Base-by-base conservation (phyloP, 2,888 invertebrate genomes). In the Galerucella nymphaeae region DNA sequence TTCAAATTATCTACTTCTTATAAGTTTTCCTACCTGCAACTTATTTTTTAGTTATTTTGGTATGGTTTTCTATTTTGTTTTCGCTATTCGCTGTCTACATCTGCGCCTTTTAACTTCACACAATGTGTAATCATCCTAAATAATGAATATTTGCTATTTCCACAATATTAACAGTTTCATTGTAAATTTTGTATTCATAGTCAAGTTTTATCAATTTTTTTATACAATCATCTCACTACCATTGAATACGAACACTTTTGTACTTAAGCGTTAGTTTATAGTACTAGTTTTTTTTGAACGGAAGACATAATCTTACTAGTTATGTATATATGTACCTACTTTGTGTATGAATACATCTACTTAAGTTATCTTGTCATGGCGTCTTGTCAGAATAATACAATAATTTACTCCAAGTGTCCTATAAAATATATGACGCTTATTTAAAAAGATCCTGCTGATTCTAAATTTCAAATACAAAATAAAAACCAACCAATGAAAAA, bases 221-320 rank as follows among this genome's bases (percentile, higher is more conserved):
- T 53, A 53, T 10, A 10, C 10, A 16, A 16, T 18, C 18, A 18
- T 58, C 30, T 9, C 23, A n/a, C 58, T 30, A 58, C 58, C 14
- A 58, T 23, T 58, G 58, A 58, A 58, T 58, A 1, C 30, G 58
- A 58, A 58, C 23, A 58, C 20, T 23, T 13, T 23, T 58, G 58
- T 23, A 30, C 23, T 30, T 23, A 13, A 58, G 58, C 23, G 58
- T 58, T 65, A 38, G 50, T 65, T 65, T 65, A 65, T 65, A 30
- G 41, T 13, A 41, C 55, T 65, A 53, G 53, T 65, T 55, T 65
- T 16, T 65, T 30, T 23, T 48, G 55, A 55, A 53, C 16, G 14
- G 18, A 55, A 65, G 55, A 45, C 50, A 23, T 65, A 55, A 55
- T 65, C 53, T 55, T 41, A 55, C 65, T 65, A 65, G 55, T 65